phyloP scores from a whole-genome alignment of 2,888 invertebrate species.

The Dione vanillae region DNA sequence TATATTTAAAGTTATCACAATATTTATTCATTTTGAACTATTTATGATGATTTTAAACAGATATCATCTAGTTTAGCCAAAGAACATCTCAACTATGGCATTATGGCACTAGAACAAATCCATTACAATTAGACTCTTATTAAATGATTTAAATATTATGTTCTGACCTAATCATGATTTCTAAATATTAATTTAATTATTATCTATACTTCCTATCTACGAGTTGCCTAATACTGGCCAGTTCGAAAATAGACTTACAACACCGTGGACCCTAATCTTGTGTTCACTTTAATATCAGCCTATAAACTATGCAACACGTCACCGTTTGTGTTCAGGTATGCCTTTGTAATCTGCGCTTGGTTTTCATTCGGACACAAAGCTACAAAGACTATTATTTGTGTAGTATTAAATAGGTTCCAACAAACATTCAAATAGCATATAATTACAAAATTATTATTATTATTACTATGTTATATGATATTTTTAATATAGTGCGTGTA shows the following conservation, averaged over 20 bases:
- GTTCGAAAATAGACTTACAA: slow-evolving; percentile 33
- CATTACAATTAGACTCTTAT: too few relatives aligned
- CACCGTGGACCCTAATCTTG: slow-evolving; percentile 33
- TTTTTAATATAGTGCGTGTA: too few relatives aligned
- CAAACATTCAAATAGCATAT: too few relatives aligned
- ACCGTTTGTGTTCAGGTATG: slow-evolving; percentile 29
- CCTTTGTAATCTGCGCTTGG: slow-evolving; percentile 33
- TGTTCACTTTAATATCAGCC: slow-evolving; percentile 33
- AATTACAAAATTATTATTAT: too few relatives aligned
- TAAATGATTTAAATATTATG: background rate
- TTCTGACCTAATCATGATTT: background rate
- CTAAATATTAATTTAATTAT: slow-evolving; percentile 16
- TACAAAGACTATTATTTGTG: background rate
- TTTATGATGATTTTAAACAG: too few relatives aligned
- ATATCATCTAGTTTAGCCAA: too few relatives aligned
- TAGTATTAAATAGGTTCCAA: background rate
- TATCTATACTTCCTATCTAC: slow-evolving; percentile 1
- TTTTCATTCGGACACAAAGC: slow-evolving; percentile 19
- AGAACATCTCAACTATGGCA: too few relatives aligned
- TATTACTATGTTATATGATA: too few relatives aligned
- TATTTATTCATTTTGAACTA: too few relatives aligned
- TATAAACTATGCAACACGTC: slow-evolving; percentile 29
- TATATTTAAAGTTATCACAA: too few relatives aligned
- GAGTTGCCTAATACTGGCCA: slow-evolving; percentile 23
- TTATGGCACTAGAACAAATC: too few relatives aligned